Base-by-base conservation (phyloP, 1,140 invertebrate genomes). In the Helicorthomorpha holstii region DNA sequence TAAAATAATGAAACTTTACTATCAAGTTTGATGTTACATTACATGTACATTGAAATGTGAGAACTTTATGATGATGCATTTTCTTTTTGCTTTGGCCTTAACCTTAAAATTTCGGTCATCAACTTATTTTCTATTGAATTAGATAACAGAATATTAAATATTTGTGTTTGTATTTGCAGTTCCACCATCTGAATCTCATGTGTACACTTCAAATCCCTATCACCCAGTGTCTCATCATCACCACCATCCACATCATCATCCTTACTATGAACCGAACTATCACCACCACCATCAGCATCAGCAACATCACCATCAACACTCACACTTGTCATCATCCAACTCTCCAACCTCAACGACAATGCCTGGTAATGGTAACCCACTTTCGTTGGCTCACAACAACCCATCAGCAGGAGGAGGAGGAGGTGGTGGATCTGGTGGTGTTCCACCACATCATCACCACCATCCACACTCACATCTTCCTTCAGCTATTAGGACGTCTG, bases 401-500 rank as follows among this genome's bases (percentile, higher is more conserved):
- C n/a, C n/a, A n/a, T n/a, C n/a, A n/a, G n/a, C n/a, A n/a, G n/a
- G 19, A 51, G 12, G 23, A 16, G 14, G n/a, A n/a, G n/a, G n/a
- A n/a, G n/a, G n/a, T n/a, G n/a, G n/a, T n/a, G n/a, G n/a, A n/a
- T n/a, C n/a, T n/a, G n/a, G n/a, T n/a, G n/a, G n/a, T n/a, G n/a
- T n/a, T 25, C 44, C 19, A 7, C 4, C 19, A 25, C 19, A 4
- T 22, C 44, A 46, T 10, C 7, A 7, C 44, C 44, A 46, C 19
- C 44, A 46, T 46, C 44, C 4, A 46, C 44, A 46, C 19, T 21
- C 19, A 7, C 44, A 46, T 46, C 44, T 22, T 22, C 44, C 57
- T 21, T 53, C 55, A 38, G 53, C 66, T 59, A 72, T 66, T 56
- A 73, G 75, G 22, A 81, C 80, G 42, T 81, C 79, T 54, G 82